Evolutionary conservation across 2,888 invertebrate genomes (phyloP), one percentile per base, ranked within the genome.

Genomic region (Tethea ocularis): DNA sequence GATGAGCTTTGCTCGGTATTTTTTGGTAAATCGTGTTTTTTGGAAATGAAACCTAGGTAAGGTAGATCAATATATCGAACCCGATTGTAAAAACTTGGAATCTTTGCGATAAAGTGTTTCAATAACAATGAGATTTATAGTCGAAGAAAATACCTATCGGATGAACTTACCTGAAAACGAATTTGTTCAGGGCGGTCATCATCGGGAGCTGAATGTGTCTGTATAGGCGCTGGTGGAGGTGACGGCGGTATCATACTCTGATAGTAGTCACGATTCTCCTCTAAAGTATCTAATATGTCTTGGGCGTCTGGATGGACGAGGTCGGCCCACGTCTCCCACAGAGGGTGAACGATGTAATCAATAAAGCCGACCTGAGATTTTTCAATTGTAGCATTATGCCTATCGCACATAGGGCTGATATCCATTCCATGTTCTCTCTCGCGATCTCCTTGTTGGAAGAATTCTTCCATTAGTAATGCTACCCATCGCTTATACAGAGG

Each of bases 321-420:
- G 88, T 99, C 99, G 13, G 98, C 99, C 99, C 99, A 99, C 57
- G 99, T 99, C 91, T 99, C 99, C 98, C 99, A 99, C 65, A 99
- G 93, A 2, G 99, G 99, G 93, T 99, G 99, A 51, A 99, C 99
- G 85, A 99, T 99, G 92, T 99, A 99, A 94, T 99, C 99, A 86
- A 99, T 99, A 89, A 99, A 99, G 76, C 99, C 99, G 85, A 99
- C 99, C 95, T 99, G 99, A 80, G 99, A 97, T 94, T 99, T 99
- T 91, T 99, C 99, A 83, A 99, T 97, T 46, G 99, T 99, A 56
- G 99, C 97, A 83, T 98, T 99, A 83, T 97, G 97, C 73, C 99
- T 95, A 91, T 99, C 99, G 91, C 99, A 99, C 99, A 99, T 99
- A 24, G 99, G 99, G 87, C 98, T 98, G 72, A 99, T 98, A 82